Base-by-base conservation (phyloP, 2,888 invertebrate genomes). In the Meandrusa payeni region DNA sequence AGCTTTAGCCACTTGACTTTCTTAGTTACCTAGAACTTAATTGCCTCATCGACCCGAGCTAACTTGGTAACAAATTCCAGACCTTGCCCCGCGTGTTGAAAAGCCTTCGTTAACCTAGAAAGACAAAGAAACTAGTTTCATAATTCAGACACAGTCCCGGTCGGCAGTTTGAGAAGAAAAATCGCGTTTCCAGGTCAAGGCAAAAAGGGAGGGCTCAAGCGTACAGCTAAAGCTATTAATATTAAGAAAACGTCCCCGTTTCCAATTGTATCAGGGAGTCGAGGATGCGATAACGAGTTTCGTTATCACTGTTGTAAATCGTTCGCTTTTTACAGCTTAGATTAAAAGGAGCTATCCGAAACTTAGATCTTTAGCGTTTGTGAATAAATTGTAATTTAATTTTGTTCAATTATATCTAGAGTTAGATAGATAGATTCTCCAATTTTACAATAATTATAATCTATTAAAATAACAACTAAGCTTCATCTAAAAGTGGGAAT, bases 11-110 rank as follows among this genome's bases (percentile, higher is more conserved):
- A 26, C 26, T 22, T 6, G 22, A 5, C 12, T 31, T 39, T 23
- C 20, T 23, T 9, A 2, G 3, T 27, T 17, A 13, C 10, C 10
- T 11, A 11, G 24, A 24, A 32, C 41, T 46, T 55, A 58, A 55
- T 48, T 56, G 55, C 49, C 42, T 48, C 20, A 17, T 32, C 33
- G 41, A 23, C 13, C 11, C 19, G 10, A 11, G 11, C 17, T 23
- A 22, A 41, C 13, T 29, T 36, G 28, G 37, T 44, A 39, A 27
- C 15, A 44, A 39, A 13, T 23, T 39, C 27, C 39, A 39, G 39
- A 26, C 27, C 32, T 31, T 33, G 43, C 9, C 11, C 6, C 34
- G 20, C 12, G 32, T 10, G 12, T 34, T 38, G 17, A 27, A 38
- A 44, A 27, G 33, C 33, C 29, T 39, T 39, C 15, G 24, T 39